Evolutionary conservation across 1,140 invertebrate genomes (phyloP).

Genomic region (Cepaea nemoralis): DNA sequence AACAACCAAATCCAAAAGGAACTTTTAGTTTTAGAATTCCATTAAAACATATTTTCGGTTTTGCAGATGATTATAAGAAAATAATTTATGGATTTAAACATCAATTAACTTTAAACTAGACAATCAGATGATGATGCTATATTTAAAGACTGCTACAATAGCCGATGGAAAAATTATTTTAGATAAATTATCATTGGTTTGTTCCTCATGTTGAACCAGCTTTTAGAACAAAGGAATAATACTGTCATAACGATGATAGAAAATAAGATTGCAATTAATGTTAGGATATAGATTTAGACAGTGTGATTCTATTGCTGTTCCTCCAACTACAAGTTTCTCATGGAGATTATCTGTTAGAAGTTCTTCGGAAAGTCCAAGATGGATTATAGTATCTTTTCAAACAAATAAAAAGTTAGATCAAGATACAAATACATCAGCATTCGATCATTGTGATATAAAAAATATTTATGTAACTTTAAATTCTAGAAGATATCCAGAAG

Average conservation of each 20-base stretch:
- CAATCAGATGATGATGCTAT: conserved; percentile 3
- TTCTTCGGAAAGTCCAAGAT: background rate
- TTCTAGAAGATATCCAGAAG: conserved; percentile 10
- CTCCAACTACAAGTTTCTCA: background rate
- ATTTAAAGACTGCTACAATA: background rate
- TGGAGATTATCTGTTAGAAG: conserved; percentile 2
- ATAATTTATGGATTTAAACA: background rate
- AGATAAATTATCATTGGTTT: conserved; percentile 3
- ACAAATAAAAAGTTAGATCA: conserved; percentile 4
- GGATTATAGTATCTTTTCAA: conserved; percentile 5
- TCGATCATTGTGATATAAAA: background rate
- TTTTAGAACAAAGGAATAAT: background rate
- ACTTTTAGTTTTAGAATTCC: background rate
- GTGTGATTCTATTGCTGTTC: background rate
- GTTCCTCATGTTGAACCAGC: background rate
- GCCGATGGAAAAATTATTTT: background rate
- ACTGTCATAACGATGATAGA: background rate
- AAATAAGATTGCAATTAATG: background rate
- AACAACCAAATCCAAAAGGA: background rate
- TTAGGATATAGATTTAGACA: background rate
- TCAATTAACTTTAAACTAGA: background rate
- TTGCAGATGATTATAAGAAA: background rate
- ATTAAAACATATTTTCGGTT: conserved; percentile 10
- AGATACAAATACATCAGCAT: background rate
- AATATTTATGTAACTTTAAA: conserved; percentile 8